A percentile compares a stretch with the other conserved stretches of the same genome.
Evolutionary conservation across 1,140 invertebrate genomes (phyloP).

Genomic region (Nylanderia fulva): DNA sequence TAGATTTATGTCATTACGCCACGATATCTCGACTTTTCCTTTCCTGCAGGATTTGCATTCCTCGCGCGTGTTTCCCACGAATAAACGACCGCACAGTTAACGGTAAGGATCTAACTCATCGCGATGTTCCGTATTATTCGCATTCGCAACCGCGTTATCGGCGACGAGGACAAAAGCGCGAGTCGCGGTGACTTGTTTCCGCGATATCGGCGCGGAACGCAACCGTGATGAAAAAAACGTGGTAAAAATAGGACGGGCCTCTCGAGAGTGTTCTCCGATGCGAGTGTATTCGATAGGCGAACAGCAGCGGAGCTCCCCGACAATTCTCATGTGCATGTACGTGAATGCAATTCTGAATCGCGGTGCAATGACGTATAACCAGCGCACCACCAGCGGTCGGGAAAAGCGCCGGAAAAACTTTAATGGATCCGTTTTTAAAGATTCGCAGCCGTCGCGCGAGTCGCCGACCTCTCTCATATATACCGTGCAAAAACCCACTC

Average conservation of each 20-base stretch:
- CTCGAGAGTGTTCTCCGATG: slow-evolving; percentile 57
- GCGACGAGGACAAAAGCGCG: slow-evolving; percentile 15
- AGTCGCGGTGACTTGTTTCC: slow-evolving; percentile 29
- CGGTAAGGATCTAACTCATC: slow-evolving; percentile 51
- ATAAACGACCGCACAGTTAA: slow-evolving; percentile 35
- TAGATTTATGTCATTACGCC: slow-evolving; percentile 15
- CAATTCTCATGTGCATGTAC: slow-evolving; percentile 52
- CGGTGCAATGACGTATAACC: slow-evolving; percentile 57
- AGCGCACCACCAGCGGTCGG: slow-evolving; percentile 45
- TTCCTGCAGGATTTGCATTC: slow-evolving; percentile 34
- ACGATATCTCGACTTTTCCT: slow-evolving; percentile 29
- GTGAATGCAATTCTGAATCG: slow-evolving; percentile 71
- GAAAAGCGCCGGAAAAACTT: slow-evolving; percentile 78
- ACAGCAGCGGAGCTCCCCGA: slow-evolving; percentile 43
- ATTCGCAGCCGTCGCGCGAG: slow-evolving; percentile 60
- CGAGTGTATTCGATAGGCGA: slow-evolving; percentile 61
- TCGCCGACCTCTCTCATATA: slow-evolving; percentile 72
- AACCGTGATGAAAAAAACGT: slow-evolving; percentile 16
- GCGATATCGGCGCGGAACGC: neutral
- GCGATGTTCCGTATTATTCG: slow-evolving; percentile 41
- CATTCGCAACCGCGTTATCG: slow-evolving; percentile 49
- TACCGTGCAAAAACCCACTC: slow-evolving; percentile 73
- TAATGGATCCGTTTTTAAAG: slow-evolving; percentile 82
- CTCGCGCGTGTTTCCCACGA: slow-evolving; percentile 53
- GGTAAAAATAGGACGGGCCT: slow-evolving; percentile 36